Evolutionary conservation across 1,140 invertebrate genomes (phyloP).

Genomic region (Caenorhabditis briggsae): DNA sequence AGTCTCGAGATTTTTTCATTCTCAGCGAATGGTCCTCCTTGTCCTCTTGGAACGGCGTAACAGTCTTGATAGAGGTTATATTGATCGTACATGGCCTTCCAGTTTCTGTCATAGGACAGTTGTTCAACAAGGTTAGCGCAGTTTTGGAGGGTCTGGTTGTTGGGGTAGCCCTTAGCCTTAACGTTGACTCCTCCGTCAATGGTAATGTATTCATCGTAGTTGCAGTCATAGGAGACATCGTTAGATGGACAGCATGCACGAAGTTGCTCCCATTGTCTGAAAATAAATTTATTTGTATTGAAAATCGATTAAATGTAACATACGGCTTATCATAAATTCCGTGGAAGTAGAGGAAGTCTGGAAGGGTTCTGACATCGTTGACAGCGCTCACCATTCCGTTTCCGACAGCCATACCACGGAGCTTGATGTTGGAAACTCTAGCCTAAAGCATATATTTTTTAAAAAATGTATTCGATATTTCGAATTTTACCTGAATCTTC

Average conservation of each 20-base stretch:
- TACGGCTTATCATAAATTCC: slow-evolving; percentile 71
- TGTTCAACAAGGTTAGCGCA: slow-evolving; percentile 60
- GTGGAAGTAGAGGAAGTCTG: slow-evolving; percentile 70
- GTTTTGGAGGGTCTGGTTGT: slow-evolving; percentile 17
- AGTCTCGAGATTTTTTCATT: slow-evolving; percentile 13
- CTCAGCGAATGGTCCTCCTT: background rate
- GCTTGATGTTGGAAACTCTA: slow-evolving; percentile 54
- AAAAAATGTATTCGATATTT: background rate
- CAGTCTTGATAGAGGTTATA: slow-evolving; percentile 68
- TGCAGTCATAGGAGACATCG: slow-evolving; percentile 24
- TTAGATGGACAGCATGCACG: slow-evolving; percentile 47
- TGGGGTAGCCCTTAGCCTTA: slow-evolving; percentile 48
- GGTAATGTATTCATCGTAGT: slow-evolving; percentile 51
- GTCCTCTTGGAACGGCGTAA: slow-evolving; percentile 35
- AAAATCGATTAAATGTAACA: slow-evolving; percentile 20
- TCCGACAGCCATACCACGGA: slow-evolving; percentile 66
- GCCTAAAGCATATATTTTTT: slow-evolving; percentile 16
- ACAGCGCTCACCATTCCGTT: slow-evolving; percentile 67
- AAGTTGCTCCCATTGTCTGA: slow-evolving; percentile 60
- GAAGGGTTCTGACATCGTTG: slow-evolving; percentile 61
- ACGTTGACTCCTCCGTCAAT: slow-evolving; percentile 52
- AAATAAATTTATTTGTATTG: background rate
- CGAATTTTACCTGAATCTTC: slow-evolving; percentile 53
- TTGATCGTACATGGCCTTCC: slow-evolving; percentile 51
- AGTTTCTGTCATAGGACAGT: slow-evolving; percentile 58